Percentiles rank a stretch among this genome's conserved stretches.
Conservation (phyloP, 2,888 invertebrate species). For the Antheraea yamamai region DNA sequence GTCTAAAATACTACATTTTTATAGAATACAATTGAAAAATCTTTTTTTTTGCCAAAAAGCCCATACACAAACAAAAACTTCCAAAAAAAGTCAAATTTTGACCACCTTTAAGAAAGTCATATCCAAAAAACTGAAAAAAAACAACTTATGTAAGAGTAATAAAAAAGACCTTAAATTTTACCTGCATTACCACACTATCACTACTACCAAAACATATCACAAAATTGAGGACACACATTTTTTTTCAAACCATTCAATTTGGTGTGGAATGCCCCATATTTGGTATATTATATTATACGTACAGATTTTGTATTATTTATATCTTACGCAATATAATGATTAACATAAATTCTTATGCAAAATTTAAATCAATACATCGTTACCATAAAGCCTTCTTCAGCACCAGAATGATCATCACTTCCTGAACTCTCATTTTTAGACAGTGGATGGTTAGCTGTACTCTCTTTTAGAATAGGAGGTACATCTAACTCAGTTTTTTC, state of each 20-base stretch:
- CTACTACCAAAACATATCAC: background rate
- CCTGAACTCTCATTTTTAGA: conserved; percentile 71
- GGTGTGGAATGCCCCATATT: background rate
- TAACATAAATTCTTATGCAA: background rate
- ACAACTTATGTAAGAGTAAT: no score
- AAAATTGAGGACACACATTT: no score
- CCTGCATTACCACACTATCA: no score
- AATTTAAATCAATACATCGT: conserved; percentile 2
- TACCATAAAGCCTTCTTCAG: conserved; percentile 79
- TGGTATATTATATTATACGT: background rate
- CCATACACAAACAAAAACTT: no score
- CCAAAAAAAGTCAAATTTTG: no score
- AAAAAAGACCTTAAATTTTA: no score
- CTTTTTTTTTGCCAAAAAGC: no score
- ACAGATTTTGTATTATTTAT: background rate
- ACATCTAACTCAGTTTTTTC: conserved; percentile 36
- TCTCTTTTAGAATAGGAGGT: conserved; percentile 24
- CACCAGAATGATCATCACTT: conserved; percentile 70
- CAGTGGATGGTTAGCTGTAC: conserved; percentile 33
- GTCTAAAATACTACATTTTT: no score
- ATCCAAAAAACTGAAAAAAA: no score
- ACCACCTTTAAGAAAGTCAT: no score
- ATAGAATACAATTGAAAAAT: no score
- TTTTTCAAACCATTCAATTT: no score
- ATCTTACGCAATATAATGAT: background rate